These are phyloP conservation scores for Poeciliopsis gracilis DNA, from an alignment of 2,797 vertebrate species.

Conservation along the genomic window DNA sequence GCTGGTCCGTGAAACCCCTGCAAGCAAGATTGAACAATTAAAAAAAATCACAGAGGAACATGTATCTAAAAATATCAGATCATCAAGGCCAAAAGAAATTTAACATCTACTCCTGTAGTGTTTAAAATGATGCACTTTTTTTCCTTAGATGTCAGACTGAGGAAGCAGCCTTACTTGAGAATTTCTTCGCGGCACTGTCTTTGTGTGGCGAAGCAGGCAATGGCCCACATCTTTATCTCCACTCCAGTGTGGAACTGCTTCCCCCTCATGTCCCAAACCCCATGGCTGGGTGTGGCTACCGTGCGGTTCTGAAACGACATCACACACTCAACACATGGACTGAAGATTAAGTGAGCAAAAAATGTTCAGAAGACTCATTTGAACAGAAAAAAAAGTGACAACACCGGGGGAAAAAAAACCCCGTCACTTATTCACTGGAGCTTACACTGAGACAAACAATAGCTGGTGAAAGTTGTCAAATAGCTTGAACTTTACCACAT, in stretches of 20 bases:
- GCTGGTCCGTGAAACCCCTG: constrained; percentile 92
- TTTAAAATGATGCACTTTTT: background rate
- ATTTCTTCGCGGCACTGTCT: constrained; percentile 98
- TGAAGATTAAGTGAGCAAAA: constrained; percentile 39
- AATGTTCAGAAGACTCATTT: constrained; percentile 28
- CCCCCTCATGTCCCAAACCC: constrained; percentile 98
- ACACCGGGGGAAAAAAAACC: background rate
- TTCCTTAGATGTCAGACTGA: background rate
- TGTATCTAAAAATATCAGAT: background rate
- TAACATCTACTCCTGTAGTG: background rate
- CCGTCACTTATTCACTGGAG: constrained; percentile 20
- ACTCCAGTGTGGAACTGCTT: constrained; percentile 99
- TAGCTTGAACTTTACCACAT: background rate
- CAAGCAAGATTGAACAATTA: background rate
- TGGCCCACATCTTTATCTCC: constrained; percentile 99
- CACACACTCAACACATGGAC: constrained; percentile 59
- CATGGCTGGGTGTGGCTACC: constrained; percentile 96
- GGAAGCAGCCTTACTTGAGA: constrained; percentile 87
- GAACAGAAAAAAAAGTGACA: constrained; percentile 10
- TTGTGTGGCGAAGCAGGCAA: constrained; percentile 98
- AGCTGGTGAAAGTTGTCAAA: background rate
- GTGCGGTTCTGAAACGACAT: constrained; percentile 91
- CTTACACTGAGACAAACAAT: constrained; percentile 6
- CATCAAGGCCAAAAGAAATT: background rate
- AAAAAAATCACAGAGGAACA: background rate